phyloP scores from a whole-genome alignment of 2,888 invertebrate species.

The Halocaridina rubra region DNA sequence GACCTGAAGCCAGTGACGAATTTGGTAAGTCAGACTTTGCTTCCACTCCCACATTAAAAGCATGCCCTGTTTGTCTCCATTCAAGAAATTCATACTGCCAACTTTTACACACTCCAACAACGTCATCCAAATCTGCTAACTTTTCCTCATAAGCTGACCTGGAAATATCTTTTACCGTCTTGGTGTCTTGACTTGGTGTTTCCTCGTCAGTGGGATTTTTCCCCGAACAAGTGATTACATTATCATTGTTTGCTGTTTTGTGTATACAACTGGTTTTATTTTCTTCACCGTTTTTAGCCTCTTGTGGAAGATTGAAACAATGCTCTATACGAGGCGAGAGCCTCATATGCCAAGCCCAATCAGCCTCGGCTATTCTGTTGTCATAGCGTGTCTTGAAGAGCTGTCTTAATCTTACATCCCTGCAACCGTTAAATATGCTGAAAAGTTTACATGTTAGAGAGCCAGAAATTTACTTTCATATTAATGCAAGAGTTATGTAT shows the following conservation, averaged over 20 bases:
- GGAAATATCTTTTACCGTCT: too few species aligned
- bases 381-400: conserved; percentile 37
- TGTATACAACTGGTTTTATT: too few species aligned
- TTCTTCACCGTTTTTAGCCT: too few species aligned
- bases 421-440: background rate
- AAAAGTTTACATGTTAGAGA: background rate
- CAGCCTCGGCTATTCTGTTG: conserved; percentile 33
- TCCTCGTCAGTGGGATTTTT: too few species aligned
- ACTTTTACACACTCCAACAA: conserved; percentile 2
- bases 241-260: too few species aligned
- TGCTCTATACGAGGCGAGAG: conserved; percentile 25
- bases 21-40: conserved; percentile 2
- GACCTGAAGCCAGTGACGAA: conserved; percentile 44
- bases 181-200: too few species aligned
- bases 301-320: background rate
- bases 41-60: conserved; percentile 21
- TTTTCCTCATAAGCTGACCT: background rate
- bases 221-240: too few species aligned
- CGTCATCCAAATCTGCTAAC: background rate
- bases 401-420: conserved; percentile 32
- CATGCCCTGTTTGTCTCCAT: conserved; percentile 33
- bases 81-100: conserved; percentile 38
- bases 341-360: conserved; percentile 53
- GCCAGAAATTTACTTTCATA: background rate
- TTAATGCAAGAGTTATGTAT: background rate